Conservation (phyloP, 2,888 invertebrate genomes). For the Xiphydria camelus region DNA sequence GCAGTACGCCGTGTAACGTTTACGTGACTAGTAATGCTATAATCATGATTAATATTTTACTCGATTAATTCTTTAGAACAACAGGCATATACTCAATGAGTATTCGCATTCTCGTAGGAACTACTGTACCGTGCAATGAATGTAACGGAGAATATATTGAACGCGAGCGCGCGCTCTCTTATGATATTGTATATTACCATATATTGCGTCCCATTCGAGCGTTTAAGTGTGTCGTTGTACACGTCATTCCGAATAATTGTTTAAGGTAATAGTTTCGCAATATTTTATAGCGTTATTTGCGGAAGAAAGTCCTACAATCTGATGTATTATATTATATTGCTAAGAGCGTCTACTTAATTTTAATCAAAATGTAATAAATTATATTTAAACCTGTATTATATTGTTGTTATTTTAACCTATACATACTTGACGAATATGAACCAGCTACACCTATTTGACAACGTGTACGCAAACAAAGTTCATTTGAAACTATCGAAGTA, state of each 20-base stretch:
- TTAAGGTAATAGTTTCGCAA: conserved; percentile 13
- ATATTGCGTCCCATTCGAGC: conserved; percentile 16
- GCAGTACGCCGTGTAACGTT: conserved; percentile 11
- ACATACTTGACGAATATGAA: no score
- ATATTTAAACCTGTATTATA: no score
- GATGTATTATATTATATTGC: conserved; percentile 41
- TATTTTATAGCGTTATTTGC: conserved; percentile 17
- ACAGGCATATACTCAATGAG: conserved; percentile 15
- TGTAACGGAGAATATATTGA: not conserved
- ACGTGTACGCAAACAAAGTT: no score
- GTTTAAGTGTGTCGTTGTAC: conserved; percentile 13
- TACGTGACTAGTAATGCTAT: conserved; percentile 4
- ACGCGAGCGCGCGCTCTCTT: conserved; percentile 9
- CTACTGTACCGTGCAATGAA: conserved; percentile 2
- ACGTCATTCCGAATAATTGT: conserved; percentile 18
- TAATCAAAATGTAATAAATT: conserved; percentile 37
- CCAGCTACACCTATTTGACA: no score
- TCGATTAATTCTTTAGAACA: conserved; percentile 12
- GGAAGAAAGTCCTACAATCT: conserved; percentile 26
- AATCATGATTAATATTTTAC: conserved; percentile 23
- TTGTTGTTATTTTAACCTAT: no score
- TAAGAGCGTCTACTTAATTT: conserved; percentile 42
- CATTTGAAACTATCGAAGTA: no score
- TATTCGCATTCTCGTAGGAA: conserved; percentile 7
- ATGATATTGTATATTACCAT: conserved; percentile 11